Evolutionary conservation across 2,888 invertebrate genomes (phyloP), one percentile per base, ranked within the genome.

Genomic region (Volucella inflata): DNA sequence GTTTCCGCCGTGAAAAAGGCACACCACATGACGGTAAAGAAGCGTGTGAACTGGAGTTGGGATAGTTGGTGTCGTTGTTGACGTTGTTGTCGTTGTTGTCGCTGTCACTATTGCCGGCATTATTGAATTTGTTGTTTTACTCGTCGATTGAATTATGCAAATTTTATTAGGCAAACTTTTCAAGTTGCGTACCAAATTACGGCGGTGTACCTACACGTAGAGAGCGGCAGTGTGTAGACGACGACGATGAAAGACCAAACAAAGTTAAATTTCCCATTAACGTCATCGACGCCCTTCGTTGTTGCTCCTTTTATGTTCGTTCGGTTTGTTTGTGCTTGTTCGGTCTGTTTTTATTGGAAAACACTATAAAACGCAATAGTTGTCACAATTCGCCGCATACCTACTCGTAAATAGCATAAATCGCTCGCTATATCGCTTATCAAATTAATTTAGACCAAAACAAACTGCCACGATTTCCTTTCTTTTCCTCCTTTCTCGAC

Each of bases 81-180:
- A 36, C 16, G 53, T 30, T 55, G 72, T 62, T 44, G 36, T 40
- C 46, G 77, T 51, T 36, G 55, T 53, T 62, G 44, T 50, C 62
- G 70, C 30, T 71, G 42, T 60, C 50, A 38, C 50, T 50, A 30
- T 70, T 46, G n/a, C n/a, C 40, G 40, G 16, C 16, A 11, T 16
- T 8, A 10, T 4, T 48, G 36, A 36, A 11, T 44, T 30, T 57
- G 74, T 62, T 46, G 38, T 42, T 40, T 70, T 51, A 17, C 42
- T 53, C 65, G 44, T 50, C 62, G 65, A 75, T 75, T 74, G 75
- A 92, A 91, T 91, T 91, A 91, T 91, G 91, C 91, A 91, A 92
- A 91, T 91, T 92, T 87, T 89, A 90, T 90, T 91, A 91, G 90
- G 90, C 90, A 92, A 91, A 91, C 90, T 90, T 90, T 88, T 90